Evolutionary conservation across 2,113 vertebrate species (phyloP).

Genomic region (Istiophorus platypterus): DNA sequence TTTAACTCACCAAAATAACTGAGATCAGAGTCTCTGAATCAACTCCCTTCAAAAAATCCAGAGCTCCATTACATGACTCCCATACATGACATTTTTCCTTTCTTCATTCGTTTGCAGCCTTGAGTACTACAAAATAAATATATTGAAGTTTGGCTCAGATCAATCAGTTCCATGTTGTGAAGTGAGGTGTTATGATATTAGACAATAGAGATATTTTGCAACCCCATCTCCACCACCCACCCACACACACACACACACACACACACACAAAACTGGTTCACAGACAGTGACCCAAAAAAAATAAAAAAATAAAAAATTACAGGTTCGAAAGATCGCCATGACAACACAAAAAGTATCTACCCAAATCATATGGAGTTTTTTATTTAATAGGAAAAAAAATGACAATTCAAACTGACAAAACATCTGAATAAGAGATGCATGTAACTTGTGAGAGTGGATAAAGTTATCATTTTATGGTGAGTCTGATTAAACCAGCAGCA

Average conservation of each 20-base stretch:
- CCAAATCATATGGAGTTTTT: background rate
- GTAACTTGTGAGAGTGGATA: slow-evolving; percentile 5
- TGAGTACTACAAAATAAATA: background rate
- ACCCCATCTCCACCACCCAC: no score
- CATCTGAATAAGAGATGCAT: background rate
- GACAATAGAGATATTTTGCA: slow-evolving; percentile 26
- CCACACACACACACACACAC: background rate
- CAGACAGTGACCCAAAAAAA: background rate
- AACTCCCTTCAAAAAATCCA: background rate
- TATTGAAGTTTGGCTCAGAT: background rate
- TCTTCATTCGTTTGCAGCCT: slow-evolving; percentile 16
- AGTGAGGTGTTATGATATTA: slow-evolving; percentile 8
- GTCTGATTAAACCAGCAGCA: slow-evolving; percentile 34
- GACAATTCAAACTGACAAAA: slow-evolving; percentile 5
- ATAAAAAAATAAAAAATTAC: background rate
- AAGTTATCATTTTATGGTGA: slow-evolving; percentile 22
- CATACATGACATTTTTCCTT: background rate
- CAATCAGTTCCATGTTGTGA: slow-evolving; percentile 5
- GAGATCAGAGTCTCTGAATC: background rate
- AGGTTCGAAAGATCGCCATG: background rate
- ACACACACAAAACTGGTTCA: background rate
- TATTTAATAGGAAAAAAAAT: background rate
- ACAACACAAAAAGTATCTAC: background rate
- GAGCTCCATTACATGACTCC: background rate
- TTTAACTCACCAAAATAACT: background rate